phyloP scores from a whole-genome alignment of 2,113 vertebrate genomes.

The Rhizomys pruinosus region DNA sequence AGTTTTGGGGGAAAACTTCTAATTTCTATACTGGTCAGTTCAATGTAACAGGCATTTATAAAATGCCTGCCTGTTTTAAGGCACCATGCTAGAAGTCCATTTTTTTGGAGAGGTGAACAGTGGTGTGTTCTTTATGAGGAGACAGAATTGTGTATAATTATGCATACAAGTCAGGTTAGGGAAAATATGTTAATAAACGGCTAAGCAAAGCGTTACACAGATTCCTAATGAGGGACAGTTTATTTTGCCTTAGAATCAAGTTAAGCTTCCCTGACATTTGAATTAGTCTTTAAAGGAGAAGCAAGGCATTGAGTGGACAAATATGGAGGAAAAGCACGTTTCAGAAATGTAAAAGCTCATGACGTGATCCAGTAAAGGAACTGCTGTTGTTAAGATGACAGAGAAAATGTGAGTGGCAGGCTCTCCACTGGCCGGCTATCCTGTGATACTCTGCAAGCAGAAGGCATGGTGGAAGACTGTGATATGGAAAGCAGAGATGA shows the following conservation, averaged over 20 bases:
- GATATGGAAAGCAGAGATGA: not conserved
- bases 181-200: not conserved
- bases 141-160: not conserved
- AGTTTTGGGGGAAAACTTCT: conserved; percentile 30
- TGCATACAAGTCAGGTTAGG: not conserved
- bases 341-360: not conserved
- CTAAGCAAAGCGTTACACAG: not conserved
- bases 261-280: conserved; percentile 21
- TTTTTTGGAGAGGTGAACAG: not conserved
- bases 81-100: not conserved
- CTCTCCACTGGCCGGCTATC: not conserved
- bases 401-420: not conserved
- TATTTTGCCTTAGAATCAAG: not conserved
- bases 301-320: not conserved
- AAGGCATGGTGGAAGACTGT: not conserved
- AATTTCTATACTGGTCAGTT: not conserved
- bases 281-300: conserved; percentile 23
- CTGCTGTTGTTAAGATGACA: not conserved
- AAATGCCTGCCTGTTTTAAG: conserved; percentile 10
- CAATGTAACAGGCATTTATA: not conserved
- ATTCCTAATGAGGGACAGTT: not conserved
- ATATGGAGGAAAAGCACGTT: not conserved
- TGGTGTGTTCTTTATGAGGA: not conserved
- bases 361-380: not conserved
- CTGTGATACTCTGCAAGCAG: not conserved